These are phyloP conservation scores for Noctua comes DNA, from an alignment of 2,888 invertebrate species.

Conservation along the genomic window DNA sequence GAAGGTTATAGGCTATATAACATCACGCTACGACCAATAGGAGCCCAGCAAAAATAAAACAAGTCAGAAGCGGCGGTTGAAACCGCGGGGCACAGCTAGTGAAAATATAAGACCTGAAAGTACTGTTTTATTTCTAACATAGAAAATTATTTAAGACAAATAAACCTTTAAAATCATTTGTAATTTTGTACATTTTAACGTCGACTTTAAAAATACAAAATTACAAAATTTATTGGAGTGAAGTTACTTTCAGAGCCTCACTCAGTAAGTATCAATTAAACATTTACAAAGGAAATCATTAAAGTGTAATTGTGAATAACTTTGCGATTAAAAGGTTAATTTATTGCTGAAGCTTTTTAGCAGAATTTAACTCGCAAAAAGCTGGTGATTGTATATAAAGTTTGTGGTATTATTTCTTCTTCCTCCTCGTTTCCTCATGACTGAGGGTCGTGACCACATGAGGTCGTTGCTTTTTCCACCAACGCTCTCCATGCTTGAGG, in stretches of 20 bases:
- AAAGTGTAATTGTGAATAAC: slow-evolving; percentile 35
- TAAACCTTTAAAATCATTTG: not conserved
- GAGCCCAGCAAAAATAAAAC: too few species aligned
- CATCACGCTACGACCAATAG: too few species aligned
- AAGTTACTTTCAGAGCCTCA: slow-evolving; percentile 30
- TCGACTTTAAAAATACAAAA: slow-evolving; percentile 19
- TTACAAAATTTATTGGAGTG: slow-evolving; percentile 3
- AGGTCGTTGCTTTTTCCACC: too few species aligned
- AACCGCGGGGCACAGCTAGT: too few species aligned
- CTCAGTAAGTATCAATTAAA: slow-evolving; percentile 38
- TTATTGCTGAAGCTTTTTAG: not conserved
- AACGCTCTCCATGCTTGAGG: too few species aligned
- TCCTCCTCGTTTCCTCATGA: too few species aligned
- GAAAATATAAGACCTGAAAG: not conserved
- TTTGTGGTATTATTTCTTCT: not conserved
- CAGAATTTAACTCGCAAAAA: not conserved
- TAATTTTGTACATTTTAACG: slow-evolving; percentile 11
- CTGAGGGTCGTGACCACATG: too few species aligned
- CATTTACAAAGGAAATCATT: slow-evolving; percentile 27
- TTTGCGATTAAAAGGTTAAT: slow-evolving; percentile 31
- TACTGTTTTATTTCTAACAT: not conserved
- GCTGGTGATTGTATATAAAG: not conserved
- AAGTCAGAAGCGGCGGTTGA: too few species aligned
- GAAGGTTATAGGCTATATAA: too few species aligned
- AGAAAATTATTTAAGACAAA: not conserved